Conservation (phyloP, 2,888 invertebrate species). For the Noctua pronuba region DNA sequence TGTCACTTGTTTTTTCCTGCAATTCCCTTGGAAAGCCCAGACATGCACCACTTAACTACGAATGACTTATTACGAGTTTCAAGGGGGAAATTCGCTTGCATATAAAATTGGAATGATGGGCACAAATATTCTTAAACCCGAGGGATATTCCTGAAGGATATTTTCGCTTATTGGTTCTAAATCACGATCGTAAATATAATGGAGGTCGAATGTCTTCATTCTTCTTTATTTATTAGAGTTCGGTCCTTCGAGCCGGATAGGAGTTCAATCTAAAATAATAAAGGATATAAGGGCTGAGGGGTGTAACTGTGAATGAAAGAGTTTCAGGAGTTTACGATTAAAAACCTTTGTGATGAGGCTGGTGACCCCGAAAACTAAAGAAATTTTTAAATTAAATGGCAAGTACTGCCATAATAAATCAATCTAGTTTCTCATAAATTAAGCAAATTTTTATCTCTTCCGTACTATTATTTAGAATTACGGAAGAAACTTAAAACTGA, state of each 20-base stretch:
- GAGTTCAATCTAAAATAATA: constrained; percentile 56
- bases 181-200: constrained; percentile 77
- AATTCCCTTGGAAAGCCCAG: constrained; percentile 21
- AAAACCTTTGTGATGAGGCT: background rate
- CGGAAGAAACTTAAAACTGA: background rate
- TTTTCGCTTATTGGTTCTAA: constrained; percentile 65
- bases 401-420: background rate
- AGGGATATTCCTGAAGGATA: constrained; percentile 45
- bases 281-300: background rate
- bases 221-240: constrained; percentile 69
- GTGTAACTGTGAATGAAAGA: constrained; percentile 9
- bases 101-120: constrained; percentile 26
- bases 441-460: constrained; percentile 2
- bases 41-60: constrained; percentile 34
- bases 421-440: background rate
- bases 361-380: background rate
- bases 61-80: constrained; percentile 51
- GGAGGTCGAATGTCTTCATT: constrained; percentile 76
- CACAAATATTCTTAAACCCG: constrained; percentile 46
- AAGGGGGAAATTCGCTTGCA: constrained; percentile 17
- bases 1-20: constrained; percentile 12
- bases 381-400: background rate
- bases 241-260: constrained; percentile 62
- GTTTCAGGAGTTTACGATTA: background rate
- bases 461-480: background rate